Evolutionary conservation across 2,113 vertebrate species (phyloP).

Genomic region (Meriones unguiculatus): DNA sequence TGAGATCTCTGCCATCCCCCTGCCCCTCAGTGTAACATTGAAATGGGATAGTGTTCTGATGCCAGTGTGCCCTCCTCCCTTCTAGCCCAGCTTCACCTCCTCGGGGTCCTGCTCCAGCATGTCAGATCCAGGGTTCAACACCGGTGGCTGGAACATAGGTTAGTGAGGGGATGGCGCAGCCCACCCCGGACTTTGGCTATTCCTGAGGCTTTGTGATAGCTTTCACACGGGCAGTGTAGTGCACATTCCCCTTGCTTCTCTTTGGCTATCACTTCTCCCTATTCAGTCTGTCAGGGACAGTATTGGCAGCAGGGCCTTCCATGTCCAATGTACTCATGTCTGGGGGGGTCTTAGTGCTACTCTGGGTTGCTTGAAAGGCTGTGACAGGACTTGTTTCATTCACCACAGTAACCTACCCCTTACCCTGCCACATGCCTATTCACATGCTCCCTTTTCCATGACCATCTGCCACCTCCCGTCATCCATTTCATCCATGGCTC

Average conservation of each 20-base stretch:
- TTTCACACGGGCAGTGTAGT: background rate
- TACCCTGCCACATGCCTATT: background rate
- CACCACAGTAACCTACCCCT: background rate
- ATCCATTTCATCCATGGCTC: background rate
- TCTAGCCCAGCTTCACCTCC: constrained; percentile 95
- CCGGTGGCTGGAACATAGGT: constrained; percentile 93
- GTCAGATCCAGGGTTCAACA: constrained; percentile 92
- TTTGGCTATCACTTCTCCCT: background rate
- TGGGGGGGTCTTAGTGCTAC: background rate
- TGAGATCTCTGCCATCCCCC: background rate
- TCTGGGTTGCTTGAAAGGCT: background rate
- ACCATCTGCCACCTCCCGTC: background rate
- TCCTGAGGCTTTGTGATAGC: background rate
- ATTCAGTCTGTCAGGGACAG: background rate
- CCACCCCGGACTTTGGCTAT: fast-evolving
- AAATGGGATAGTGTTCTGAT: fast-evolving
- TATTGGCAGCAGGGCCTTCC: background rate
- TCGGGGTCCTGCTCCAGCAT: constrained; percentile 97
- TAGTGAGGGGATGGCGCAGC: constrained; percentile 14
- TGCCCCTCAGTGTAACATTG: background rate
- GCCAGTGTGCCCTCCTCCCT: background rate
- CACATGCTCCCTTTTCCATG: background rate
- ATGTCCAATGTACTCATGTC: background rate
- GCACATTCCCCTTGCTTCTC: background rate
- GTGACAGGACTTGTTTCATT: background rate